Percentiles rank a stretch among this genome's conserved stretches.
Conservation (phyloP, 2,888 invertebrate genomes). For the Ormyrus nitidulus region DNA sequence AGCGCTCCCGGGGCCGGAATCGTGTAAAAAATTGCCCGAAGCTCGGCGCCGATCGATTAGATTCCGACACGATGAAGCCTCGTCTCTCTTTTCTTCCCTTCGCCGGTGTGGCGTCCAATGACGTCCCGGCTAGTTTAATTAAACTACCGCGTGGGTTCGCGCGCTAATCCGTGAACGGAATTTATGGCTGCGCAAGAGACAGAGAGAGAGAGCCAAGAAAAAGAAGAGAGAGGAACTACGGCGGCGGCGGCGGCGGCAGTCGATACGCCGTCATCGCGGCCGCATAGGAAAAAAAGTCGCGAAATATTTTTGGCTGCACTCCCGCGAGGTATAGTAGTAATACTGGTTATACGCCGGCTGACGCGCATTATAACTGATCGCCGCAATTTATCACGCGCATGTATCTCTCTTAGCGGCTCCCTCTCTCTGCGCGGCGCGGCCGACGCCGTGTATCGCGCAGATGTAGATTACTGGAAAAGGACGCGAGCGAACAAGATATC, state of each 20-base stretch:
- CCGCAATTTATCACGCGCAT: slow-evolving; percentile 43
- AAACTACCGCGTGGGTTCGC: slow-evolving; percentile 60
- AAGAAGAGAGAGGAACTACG: slow-evolving; percentile 1
- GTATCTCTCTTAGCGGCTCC: slow-evolving; percentile 10
- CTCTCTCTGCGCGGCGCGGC: not conserved
- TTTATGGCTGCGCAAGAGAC: slow-evolving; percentile 38
- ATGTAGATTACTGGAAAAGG: slow-evolving; percentile 48
- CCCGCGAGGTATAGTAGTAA: slow-evolving; percentile 10
- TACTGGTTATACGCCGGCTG: slow-evolving; percentile 43
- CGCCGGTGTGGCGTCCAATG: slow-evolving; percentile 12
- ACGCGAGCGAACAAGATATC: slow-evolving; percentile 47
- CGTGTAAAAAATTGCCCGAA: slow-evolving; percentile 26
- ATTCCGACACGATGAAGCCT: slow-evolving; percentile 38
- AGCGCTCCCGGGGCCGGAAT: not conserved
- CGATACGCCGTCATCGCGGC: not conserved
- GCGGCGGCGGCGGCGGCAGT: not conserved
- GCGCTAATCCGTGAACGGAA: slow-evolving; percentile 62
- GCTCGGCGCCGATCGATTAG: slow-evolving; percentile 53
- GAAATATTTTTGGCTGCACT: slow-evolving; percentile 36
- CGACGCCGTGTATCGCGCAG: slow-evolving; percentile 31
- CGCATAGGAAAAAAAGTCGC: not conserved
- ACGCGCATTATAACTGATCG: slow-evolving; percentile 40
- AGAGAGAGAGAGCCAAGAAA: not conserved
- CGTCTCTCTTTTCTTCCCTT: slow-evolving; percentile 27
- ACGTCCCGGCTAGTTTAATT: slow-evolving; percentile 66